Conservation (phyloP, 2,113 vertebrate species). For the Carassius auratus region DNA sequence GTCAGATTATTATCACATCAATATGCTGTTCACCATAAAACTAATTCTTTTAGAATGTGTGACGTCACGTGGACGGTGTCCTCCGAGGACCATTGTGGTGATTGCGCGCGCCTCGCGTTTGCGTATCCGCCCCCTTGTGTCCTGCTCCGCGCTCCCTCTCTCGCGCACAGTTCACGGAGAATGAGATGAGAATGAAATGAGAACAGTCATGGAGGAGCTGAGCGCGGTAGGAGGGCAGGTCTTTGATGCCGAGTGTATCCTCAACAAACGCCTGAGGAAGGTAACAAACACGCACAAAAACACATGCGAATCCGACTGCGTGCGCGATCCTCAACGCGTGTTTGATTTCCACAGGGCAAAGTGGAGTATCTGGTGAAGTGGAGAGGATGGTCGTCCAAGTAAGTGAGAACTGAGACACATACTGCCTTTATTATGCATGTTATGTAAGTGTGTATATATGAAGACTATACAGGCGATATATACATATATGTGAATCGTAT, state of each 20-base stretch:
- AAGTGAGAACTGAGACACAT: slow-evolving; percentile 69
- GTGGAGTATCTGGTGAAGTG: slow-evolving; percentile 97
- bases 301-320: slow-evolving; percentile 25
- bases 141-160: slow-evolving; percentile 47
- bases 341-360: slow-evolving; percentile 84
- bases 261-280: slow-evolving; percentile 91
- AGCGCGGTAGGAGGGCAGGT: slow-evolving; percentile 94
- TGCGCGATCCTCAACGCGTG: slow-evolving; percentile 42
- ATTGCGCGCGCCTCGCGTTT: slow-evolving; percentile 13
- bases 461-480: neutral
- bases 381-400: slow-evolving; percentile 98
- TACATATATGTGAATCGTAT: neutral
- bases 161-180: neutral
- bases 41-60: neutral
- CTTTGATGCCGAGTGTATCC: slow-evolving; percentile 95
- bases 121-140: slow-evolving; percentile 61
- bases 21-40: neutral
- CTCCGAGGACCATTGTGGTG: slow-evolving; percentile 53
- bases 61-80: slow-evolving; percentile 60
- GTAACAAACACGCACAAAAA: slow-evolving; percentile 67
- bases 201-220: slow-evolving; percentile 92
- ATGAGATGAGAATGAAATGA: slow-evolving; percentile 30
- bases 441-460: neutral
- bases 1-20: neutral
- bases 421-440: slow-evolving; percentile 15